phyloP scores from a whole-genome alignment of 1,140 invertebrate species.

The Drosophila azteca region DNA sequence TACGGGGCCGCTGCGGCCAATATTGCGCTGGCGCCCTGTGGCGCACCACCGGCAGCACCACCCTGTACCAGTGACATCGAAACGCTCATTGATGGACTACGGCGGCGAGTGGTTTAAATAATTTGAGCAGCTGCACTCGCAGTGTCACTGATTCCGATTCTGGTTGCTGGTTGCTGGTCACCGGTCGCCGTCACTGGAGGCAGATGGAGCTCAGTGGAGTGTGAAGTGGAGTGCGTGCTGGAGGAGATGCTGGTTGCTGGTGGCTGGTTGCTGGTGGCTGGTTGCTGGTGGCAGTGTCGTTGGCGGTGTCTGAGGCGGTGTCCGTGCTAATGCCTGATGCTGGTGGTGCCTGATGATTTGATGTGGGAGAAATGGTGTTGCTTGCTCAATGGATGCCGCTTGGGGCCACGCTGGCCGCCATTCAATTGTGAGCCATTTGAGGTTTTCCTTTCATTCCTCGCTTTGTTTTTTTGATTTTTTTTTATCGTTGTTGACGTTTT shows the following conservation, averaged over 20 bases:
- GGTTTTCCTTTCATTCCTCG: constrained; percentile 41
- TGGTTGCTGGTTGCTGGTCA: constrained; percentile 2
- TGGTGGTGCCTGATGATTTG: constrained; percentile 29
- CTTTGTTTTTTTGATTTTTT: constrained; percentile 27
- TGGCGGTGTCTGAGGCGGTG: constrained; percentile 8
- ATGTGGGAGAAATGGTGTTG: constrained; percentile 78
- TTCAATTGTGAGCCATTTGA: constrained; percentile 85
- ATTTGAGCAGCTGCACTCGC: constrained; percentile 63
- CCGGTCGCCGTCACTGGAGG: neutral
- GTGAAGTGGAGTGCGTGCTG: neutral
- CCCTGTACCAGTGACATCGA: constrained; percentile 90
- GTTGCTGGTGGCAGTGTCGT: constrained; percentile 12
- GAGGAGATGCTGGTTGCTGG: neutral
- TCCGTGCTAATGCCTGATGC: neutral
- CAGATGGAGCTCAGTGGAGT: no score
- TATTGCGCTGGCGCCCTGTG: constrained; percentile 86
- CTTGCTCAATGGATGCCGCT: constrained; percentile 87
- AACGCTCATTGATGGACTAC: constrained; percentile 91
- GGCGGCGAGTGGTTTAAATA: constrained; percentile 48
- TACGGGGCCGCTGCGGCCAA: constrained; percentile 85
- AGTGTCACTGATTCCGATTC: constrained; percentile 17
- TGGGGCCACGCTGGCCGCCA: constrained; percentile 92
- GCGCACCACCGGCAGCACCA: constrained; percentile 87
- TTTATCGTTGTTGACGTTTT: constrained; percentile 25
- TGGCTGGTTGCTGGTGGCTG: neutral